These are phyloP conservation scores for Lasiommata megera DNA, from an alignment of 2,888 invertebrate genomes.

Conservation along the genomic window DNA sequence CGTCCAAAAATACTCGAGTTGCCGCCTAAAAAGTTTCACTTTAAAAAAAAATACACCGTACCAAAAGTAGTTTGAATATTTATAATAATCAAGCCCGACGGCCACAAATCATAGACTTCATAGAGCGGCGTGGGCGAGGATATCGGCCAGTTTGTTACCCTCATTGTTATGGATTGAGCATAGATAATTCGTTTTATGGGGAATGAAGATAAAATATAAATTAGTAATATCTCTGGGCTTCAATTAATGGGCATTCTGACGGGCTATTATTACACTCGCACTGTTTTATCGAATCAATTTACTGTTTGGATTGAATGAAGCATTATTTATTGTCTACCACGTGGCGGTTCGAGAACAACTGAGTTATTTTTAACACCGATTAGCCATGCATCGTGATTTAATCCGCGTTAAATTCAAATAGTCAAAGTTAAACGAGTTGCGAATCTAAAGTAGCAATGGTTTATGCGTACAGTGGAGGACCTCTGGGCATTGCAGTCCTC, in stretches of 20 bases:
- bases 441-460: no score
- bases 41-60: background rate
- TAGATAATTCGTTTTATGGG: constrained; percentile 40
- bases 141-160: constrained; percentile 32
- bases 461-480: no score
- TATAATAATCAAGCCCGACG: constrained; percentile 16
- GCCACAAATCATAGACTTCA: constrained; percentile 31
- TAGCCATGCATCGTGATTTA: no score
- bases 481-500: no score
- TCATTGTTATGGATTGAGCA: constrained; percentile 36
- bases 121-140: constrained; percentile 37
- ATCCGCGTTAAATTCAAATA: no score
- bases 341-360: no score
- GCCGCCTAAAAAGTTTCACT: no score
- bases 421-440: no score
- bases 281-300: constrained; percentile 16
- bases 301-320: background rate
- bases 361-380: no score
- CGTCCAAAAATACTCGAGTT: no score
- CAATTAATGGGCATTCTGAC: constrained; percentile 21
- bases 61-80: constrained; percentile 11
- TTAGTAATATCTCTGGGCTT: constrained; percentile 20
- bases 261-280: constrained; percentile 2
- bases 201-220: constrained; percentile 35
- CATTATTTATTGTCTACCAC: constrained; percentile 6